Percentiles rank a stretch among this genome's conserved stretches.
phyloP scores from a whole-genome alignment of 1,140 invertebrate genomes.

The Amphibalanus amphitrite region DNA sequence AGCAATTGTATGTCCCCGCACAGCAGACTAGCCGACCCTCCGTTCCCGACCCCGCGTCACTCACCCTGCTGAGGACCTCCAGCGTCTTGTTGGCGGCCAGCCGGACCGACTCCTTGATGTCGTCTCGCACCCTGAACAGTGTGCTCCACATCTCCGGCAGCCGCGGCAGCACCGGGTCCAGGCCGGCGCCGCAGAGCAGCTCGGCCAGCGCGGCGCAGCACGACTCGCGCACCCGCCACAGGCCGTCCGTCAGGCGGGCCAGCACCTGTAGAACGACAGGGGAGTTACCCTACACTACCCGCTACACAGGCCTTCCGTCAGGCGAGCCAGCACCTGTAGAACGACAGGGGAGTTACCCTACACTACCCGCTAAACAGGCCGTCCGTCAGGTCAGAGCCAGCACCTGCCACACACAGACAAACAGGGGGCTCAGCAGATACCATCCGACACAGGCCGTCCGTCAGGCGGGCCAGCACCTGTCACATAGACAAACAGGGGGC shows the following conservation, averaged over 20 bases:
- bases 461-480: too few species aligned
- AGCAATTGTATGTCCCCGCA: too few species aligned
- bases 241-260: slow-evolving; percentile 56
- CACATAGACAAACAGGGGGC: too few species aligned
- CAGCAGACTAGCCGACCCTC: too few species aligned
- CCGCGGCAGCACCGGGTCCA: slow-evolving; percentile 30
- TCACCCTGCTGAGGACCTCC: slow-evolving; percentile 57
- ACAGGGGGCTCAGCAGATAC: too few species aligned
- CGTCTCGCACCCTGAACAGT: slow-evolving; percentile 77
- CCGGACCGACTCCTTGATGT: slow-evolving; percentile 76
- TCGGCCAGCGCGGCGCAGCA: slow-evolving; percentile 72
- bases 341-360: background rate
- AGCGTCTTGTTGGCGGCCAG: slow-evolving; percentile 57
- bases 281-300: background rate
- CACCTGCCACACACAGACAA: background rate
- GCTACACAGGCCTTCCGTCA: too few species aligned
- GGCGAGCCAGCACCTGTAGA: background rate
- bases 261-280: slow-evolving; percentile 20
- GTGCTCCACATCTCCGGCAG: slow-evolving; percentile 59
- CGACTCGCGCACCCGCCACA: slow-evolving; percentile 78
- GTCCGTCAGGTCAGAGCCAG: background rate
- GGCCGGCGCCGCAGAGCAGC: slow-evolving; percentile 45
- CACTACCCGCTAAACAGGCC: background rate
- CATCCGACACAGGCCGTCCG: too few species aligned
- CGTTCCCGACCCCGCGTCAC: too few species aligned